These are phyloP conservation scores for Nothobranchius kuhntae DNA, from an alignment of 2,113 vertebrate genomes.

Conservation along the genomic window DNA sequence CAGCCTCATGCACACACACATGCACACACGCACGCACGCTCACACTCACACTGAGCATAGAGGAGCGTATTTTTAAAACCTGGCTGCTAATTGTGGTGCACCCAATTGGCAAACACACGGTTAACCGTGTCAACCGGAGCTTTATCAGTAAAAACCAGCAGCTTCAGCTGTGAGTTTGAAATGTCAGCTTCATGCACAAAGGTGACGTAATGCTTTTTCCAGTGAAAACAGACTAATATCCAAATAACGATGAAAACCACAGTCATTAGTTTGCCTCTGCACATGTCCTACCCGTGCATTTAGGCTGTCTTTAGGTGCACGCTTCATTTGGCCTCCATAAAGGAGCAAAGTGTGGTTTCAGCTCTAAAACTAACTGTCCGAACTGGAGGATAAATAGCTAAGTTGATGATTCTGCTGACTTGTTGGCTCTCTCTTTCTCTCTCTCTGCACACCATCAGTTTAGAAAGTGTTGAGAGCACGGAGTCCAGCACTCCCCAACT, in stretches of 20 bases:
- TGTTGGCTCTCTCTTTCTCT: conserved; percentile 43
- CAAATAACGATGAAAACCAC: conserved; percentile 57
- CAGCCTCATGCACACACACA: conserved; percentile 16
- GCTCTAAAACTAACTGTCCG: conserved; percentile 58
- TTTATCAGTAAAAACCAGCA: conserved; percentile 56
- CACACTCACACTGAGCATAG: conserved; percentile 32
- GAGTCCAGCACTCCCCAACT: conserved; percentile 59
- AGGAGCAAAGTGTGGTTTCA: conserved; percentile 57
- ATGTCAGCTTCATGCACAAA: conserved; percentile 38
- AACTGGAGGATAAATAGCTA: conserved; percentile 66
- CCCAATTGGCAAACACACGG: conserved; percentile 48
- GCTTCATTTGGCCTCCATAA: conserved; percentile 63
- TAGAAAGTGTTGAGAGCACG: conserved; percentile 71
- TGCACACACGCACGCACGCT: conserved; percentile 5
- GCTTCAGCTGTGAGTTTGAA: conserved; percentile 64
- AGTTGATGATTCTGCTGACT: conserved; percentile 68
- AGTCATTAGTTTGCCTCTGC: conserved; percentile 56
- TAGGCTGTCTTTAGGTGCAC: conserved; percentile 48
- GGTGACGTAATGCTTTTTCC: conserved; percentile 65
- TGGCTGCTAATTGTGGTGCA: conserved; percentile 36
- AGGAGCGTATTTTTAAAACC: conserved; percentile 51
- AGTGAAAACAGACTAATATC: conserved; percentile 67
- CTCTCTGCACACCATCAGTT: conserved; percentile 68
- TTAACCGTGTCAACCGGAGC: conserved; percentile 35
- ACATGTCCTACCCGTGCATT: conserved; percentile 46